A percentile compares a stretch with the other conserved stretches of the same genome.
Conservation (phyloP, 2,797 vertebrate species). For the Crenuchus spilurus region DNA sequence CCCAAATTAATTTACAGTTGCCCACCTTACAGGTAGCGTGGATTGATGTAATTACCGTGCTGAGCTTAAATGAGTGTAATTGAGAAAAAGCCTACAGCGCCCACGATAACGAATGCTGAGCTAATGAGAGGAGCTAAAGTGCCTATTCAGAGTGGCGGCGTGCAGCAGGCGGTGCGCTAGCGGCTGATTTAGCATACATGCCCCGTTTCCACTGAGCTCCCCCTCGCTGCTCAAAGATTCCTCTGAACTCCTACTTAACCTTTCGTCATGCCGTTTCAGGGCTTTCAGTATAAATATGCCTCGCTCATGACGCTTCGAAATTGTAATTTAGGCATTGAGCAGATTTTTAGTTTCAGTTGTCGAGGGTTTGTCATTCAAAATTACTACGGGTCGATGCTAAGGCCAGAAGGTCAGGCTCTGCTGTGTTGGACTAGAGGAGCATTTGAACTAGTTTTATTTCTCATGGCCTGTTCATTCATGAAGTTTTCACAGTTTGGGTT, state of each 20-base stretch:
- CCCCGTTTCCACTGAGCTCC: conserved; percentile 5
- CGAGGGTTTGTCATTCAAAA: conserved; percentile 28
- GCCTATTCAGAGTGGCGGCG: conserved; percentile 73
- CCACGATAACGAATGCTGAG: conserved; percentile 77
- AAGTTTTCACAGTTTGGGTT: conserved; percentile 2
- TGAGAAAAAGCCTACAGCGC: conserved; percentile 82
- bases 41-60: conserved; percentile 83
- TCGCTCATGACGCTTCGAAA: conserved; percentile 6
- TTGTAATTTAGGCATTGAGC: conserved; percentile 8
- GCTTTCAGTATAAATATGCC: conserved; percentile 38
- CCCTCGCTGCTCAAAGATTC: conserved; percentile 9
- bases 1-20: conserved; percentile 82
- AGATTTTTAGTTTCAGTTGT: conserved; percentile 31
- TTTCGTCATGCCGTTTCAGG: conserved; percentile 30
- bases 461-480: conserved; percentile 16
- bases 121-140: conserved; percentile 76
- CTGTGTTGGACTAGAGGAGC: not conserved
- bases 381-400: conserved; percentile 26
- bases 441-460: conserved; percentile 27
- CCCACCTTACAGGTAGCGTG: conserved; percentile 84
- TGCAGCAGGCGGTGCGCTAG: conserved; percentile 50
- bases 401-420: conserved; percentile 18
- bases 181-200: conserved; percentile 42
- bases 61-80: conserved; percentile 81
- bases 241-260: conserved; percentile 19